Evolutionary conservation across 2,113 vertebrate genomes (phyloP), one percentile per base, ranked within the genome.

Genomic region (Poicephalus meyeri): DNA sequence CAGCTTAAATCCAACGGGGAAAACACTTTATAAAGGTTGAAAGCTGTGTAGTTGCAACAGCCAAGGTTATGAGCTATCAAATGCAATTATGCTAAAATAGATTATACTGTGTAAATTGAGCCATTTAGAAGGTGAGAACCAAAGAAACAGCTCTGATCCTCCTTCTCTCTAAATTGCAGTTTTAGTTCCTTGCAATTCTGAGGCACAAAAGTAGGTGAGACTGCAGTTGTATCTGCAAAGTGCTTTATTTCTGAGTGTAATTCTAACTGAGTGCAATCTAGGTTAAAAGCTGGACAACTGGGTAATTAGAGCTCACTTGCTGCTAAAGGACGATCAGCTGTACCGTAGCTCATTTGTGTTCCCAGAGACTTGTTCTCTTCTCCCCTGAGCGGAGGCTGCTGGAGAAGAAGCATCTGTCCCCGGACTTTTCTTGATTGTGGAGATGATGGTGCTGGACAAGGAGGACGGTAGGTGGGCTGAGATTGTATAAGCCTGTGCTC

Each of bases 391-490:
- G 94, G 97, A 97, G 98, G 98, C 98, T 98, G 98, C 98, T 98
- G 99, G 98, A 99, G 98, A 98, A 98, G 98, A 98, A 99, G 98
- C 98, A 98, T 98, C 98, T 98, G 98, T 98, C 98, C 98, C 98
- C 97, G 96, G 98, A 99, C 98, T 98, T 98, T 97, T 98, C 98
- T 89, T 80, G 97, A 95, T 98, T 98, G 98, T 98, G 77, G 99
- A 99, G 99, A 99, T 99, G 98, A 99, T 99, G 99, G 99, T 99
- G 98, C 98, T 99, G 98, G 99, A 99, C 99, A 99, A 99, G 99
- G 99, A 99, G 98, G 99, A 99, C 98, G 99, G 99, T 99, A 98
- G 99, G 99, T 99, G 97, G 97, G 97, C 94, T 98, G 93, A 95
- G 97, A 94, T 93, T 95, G 85, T 91, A 66, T 73, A 23, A 95